Evolutionary conservation across 1,140 invertebrate genomes (phyloP), one percentile per base, ranked within the genome.

Genomic region (Lasioglossum baleicum): DNA sequence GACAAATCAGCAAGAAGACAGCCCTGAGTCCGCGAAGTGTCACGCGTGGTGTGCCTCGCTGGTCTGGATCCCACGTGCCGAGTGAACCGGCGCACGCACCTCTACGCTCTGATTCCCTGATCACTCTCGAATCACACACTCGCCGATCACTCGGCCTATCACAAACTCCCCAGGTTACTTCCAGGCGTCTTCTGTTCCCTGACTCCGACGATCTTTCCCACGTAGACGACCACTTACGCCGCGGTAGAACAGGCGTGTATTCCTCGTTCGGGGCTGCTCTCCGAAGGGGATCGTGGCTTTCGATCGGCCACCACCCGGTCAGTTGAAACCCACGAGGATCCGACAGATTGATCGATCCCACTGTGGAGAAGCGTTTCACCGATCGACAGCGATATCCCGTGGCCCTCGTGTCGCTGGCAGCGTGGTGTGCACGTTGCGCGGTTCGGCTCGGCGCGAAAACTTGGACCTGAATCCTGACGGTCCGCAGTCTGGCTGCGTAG

Each of bases 401-500:
- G 35, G 15, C 35, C 65, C 82, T 80, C 73, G 78, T 76, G 67
- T 73, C 15, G 68, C 56, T 82, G 84, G 70, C 81, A 86, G 89
- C 90, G 88, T 90, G 90, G 83, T 85, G 87, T 87, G 65, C 90
- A 92, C 90, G 90, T 92, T 91, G 90, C 84, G 78, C 86, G 85
- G 65, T 86, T 74, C 26, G 80, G 71, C 83, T 83, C 84, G 71
- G 74, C 88, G 89, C 89, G 89, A 86, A 87, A 87, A 85, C 83
- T 83, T 85, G 69, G 83, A 86, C 84, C 83, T 86, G 48, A 82
- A 91, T 89, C 88, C 90, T 92, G 90, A 88, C 92, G 91, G 90
- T 90, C 87, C 92, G 92, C 92, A 93, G 92, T 91, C 92, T 92
- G 87, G 91, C 92, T 93, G 92, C 92, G 92, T 93, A 92, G 91